Percentiles rank a stretch among this genome's conserved stretches.
Conservation (phyloP, 2,113 vertebrate genomes). For the Dendrocopos noguchii region DNA sequence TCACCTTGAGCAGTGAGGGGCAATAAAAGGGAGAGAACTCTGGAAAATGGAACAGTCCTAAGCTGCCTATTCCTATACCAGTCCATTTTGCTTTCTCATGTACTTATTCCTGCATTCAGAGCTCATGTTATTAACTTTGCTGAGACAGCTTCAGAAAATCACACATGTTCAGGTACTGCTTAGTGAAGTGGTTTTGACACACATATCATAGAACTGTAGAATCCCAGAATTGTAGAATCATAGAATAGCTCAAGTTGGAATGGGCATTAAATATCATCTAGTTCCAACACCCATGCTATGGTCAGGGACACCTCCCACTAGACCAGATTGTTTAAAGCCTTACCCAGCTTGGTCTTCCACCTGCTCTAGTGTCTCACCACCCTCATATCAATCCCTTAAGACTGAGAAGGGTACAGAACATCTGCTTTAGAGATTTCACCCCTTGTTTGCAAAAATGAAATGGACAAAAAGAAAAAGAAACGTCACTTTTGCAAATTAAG, state of each 20-base stretch:
- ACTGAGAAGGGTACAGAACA: neutral
- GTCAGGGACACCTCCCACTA: no score
- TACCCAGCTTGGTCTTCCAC: no score
- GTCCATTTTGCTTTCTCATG: neutral
- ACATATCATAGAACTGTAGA: neutral
- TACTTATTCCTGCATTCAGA: neutral
- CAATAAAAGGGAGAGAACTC: fast-evolving
- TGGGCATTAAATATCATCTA: no score
- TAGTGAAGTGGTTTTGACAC: neutral
- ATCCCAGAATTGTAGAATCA: neutral
- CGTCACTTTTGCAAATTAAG: neutral
- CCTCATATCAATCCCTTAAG: neutral
- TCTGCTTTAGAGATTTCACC: neutral
- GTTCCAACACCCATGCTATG: no score
- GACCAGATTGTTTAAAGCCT: no score
- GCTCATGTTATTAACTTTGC: neutral
- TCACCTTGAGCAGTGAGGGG: fast-evolving
- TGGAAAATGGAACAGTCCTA: neutral
- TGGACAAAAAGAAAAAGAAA: neutral
- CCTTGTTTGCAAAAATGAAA: neutral
- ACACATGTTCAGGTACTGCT: fast-evolving
- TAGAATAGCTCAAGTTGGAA: no score
- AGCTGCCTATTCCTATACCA: neutral
- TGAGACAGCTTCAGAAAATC: neutral
- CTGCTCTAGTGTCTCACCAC: no score